Evolutionary conservation across 1,140 invertebrate species (phyloP).

Genomic region (Popillia japonica): DNA sequence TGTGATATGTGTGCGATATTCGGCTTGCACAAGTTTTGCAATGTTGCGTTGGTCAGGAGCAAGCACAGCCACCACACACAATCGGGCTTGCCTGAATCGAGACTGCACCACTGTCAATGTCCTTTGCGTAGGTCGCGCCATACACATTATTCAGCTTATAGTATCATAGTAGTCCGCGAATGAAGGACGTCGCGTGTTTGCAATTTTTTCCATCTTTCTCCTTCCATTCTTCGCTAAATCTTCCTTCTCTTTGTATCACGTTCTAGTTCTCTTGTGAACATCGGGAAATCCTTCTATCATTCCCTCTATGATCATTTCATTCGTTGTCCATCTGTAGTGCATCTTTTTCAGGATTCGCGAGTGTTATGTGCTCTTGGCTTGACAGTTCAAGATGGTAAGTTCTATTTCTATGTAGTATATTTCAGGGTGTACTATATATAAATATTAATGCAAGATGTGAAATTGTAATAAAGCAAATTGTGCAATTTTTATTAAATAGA

Average conservation of each 20-base stretch:
- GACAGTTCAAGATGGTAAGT: constrained; percentile 8
- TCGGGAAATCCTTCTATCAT: background rate
- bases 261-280: background rate
- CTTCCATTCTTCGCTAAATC: background rate
- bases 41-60: constrained; percentile 58
- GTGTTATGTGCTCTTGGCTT: constrained; percentile 26
- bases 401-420: background rate
- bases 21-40: constrained; percentile 51
- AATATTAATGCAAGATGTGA: no score
- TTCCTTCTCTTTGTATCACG: background rate
- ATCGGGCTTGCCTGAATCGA: background rate
- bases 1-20: constrained; percentile 42
- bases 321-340: background rate
- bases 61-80: constrained; percentile 40
- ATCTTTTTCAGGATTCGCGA: background rate
- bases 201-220: constrained; percentile 14
- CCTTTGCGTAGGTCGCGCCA: constrained; percentile 57
- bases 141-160: constrained; percentile 46
- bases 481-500: no score
- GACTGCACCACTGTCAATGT: constrained; percentile 54
- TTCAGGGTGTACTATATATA: no score
- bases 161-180: constrained; percentile 48
- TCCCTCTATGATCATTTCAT: background rate
- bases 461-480: no score
- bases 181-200: constrained; percentile 22